These are phyloP conservation scores for Chaetogeoica ovagalla DNA, from an alignment of 2,888 invertebrate species.

Conservation along the genomic window DNA sequence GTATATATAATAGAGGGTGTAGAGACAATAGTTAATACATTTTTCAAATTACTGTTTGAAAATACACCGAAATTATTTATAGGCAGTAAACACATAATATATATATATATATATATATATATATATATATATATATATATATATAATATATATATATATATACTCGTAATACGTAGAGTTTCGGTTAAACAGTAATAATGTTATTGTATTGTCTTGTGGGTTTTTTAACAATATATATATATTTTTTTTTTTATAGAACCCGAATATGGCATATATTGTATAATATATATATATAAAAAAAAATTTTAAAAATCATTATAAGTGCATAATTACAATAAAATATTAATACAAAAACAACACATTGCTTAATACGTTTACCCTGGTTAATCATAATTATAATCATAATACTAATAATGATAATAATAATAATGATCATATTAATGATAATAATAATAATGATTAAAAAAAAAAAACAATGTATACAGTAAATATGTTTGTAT, in stretches of 20 bases:
- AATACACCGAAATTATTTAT: constrained; percentile 41
- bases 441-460: no score
- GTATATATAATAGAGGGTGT: constrained; percentile 29
- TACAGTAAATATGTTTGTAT: constrained; percentile 44
- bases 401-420: neutral
- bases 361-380: constrained; percentile 53
- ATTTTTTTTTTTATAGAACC: constrained; percentile 44
- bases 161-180: neutral
- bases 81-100: constrained; percentile 35
- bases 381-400: constrained; percentile 51
- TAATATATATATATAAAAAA: constrained; percentile 28
- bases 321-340: constrained; percentile 53
- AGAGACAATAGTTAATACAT: constrained; percentile 49
- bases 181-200: constrained; percentile 44
- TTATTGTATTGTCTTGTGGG: constrained; percentile 34
- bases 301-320: constrained; percentile 48
- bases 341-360: constrained; percentile 53
- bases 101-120: neutral
- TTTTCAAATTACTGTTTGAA: constrained; percentile 33
- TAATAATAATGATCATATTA: no score
- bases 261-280: constrained; percentile 37
- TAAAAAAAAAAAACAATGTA: no score
- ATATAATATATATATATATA: neutral
- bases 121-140: neutral
- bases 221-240: constrained; percentile 8